Base-by-base conservation (phyloP, 2,113 vertebrate genomes). In the Chroicocephalus ridibundus region DNA sequence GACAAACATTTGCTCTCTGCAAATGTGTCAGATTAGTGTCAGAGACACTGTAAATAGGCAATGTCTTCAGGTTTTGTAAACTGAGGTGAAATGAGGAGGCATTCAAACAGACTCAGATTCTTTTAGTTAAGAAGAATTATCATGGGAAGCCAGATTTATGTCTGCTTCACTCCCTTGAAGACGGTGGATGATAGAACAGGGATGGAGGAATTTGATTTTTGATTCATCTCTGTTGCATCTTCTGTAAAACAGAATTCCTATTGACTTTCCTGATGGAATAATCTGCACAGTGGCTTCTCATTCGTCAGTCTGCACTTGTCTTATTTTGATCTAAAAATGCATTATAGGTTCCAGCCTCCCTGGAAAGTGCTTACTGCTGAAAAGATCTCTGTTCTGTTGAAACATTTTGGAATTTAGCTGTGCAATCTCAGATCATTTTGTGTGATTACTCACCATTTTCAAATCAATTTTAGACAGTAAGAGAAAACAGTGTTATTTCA, bases 401-500 rank as follows among this genome's bases (percentile, higher is more conserved):
- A 40, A 65, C 7, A 74, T 77, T 93, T 91, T 65, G 54, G 49
- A 90, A 77, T 74, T 66, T 34, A 86, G 15, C 47, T 83, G 15
- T 83, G 20, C 36, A 91, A 70, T 90, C 58, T 85, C 75, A 65
- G 25, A 58, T 70, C 4, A 94, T 90, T 88, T 92, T 88, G 34
- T 66, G 64, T 90, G 52, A 91, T 95, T 88, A 80, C 22, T 93
- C 9, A 7, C 49, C 6, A 70, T 92, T 96, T 96, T 93, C 36
- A 66, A 88, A 93, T 82, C 36, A 85, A 40, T 82, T 94, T 82
- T 68, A 93, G 66, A 82, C 32, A 69, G 36, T 21, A 54, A 85
- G n/a, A 83, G 77, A 95, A 85, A 82, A 15, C 15, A 42, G 10
- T 29, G 24, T 17, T 81, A 86, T 88, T 94, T 92, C n/a, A 34